Evolutionary conservation across 2,888 invertebrate genomes (phyloP).

Genomic region (Folsomia manolachei): DNA sequence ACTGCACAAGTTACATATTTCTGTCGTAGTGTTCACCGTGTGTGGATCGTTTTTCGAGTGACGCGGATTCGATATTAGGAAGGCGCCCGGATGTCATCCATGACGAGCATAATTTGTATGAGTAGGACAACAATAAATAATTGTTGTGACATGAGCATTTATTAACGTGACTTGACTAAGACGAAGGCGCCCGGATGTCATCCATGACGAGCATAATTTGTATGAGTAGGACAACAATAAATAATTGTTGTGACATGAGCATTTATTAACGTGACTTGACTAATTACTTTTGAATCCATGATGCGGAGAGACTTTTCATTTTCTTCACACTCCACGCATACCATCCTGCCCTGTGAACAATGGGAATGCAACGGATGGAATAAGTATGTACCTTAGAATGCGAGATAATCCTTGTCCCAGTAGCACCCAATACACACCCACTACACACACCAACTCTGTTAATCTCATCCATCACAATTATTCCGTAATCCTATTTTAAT

Average conservation of each 20-base stretch:
- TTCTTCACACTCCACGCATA: background rate
- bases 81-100: background rate
- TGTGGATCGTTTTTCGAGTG: too few relatives aligned
- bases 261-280: constrained; percentile 8
- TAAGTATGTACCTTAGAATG: background rate
- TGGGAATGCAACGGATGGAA: background rate
- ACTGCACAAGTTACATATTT: background rate
- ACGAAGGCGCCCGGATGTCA: background rate
- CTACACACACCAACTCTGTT: background rate
- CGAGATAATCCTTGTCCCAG: too few relatives aligned
- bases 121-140: background rate
- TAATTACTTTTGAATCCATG: background rate
- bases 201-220: background rate
- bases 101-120: background rate
- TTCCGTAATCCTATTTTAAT: constrained; percentile 8
- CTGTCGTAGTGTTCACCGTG: background rate
- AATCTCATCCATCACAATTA: constrained; percentile 1
- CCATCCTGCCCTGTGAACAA: background rate
- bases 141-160: constrained; percentile 1
- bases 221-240: background rate
- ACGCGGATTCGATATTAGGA: too few relatives aligned
- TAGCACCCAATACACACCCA: background rate
- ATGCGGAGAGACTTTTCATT: background rate
- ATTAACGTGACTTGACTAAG: too few relatives aligned
- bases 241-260: constrained; percentile 5